phyloP scores from a whole-genome alignment of 2,888 invertebrate genomes.

The Drosophila anomalata region DNA sequence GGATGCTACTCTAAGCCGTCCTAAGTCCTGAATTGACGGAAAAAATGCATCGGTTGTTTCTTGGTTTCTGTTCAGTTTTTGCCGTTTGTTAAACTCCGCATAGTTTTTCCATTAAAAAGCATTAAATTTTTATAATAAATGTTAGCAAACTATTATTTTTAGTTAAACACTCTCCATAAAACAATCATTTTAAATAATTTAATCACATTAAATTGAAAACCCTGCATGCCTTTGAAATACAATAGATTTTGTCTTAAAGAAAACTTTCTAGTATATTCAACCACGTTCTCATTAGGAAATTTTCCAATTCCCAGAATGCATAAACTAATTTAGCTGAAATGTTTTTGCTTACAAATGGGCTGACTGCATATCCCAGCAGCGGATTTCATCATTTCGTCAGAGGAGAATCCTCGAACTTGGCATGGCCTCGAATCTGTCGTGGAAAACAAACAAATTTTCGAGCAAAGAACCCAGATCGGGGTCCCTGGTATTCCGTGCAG shows the following conservation, averaged over 20 bases:
- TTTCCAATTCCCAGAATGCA: constrained; percentile 66
- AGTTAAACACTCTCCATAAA: not conserved
- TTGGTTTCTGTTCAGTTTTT: not conserved
- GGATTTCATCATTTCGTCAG: constrained; percentile 69
- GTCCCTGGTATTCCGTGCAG: constrained; percentile 57
- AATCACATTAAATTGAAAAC: not conserved
- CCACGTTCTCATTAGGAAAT: constrained; percentile 59
- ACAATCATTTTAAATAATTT: not conserved
- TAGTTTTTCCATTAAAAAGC: not conserved
- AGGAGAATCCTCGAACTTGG: constrained; percentile 41
- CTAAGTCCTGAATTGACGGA: constrained; percentile 18
- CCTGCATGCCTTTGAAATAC: not conserved
- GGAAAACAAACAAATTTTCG: constrained; percentile 42
- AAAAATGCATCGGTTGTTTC: not conserved
- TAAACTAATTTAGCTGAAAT: constrained; percentile 77
- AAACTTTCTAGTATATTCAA: constrained; percentile 26
- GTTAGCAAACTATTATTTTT: not conserved
- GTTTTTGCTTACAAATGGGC: constrained; percentile 77
- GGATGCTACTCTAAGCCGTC: constrained; percentile 1
- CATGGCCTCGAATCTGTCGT: constrained; percentile 16
- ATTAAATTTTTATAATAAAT: no score
- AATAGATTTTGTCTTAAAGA: constrained; percentile 7
- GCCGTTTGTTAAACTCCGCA: not conserved
- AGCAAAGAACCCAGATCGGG: constrained; percentile 26
- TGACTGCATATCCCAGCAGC: constrained; percentile 38